Conservation (phyloP, 2,888 invertebrate genomes). For the Lasioglossum morio region DNA sequence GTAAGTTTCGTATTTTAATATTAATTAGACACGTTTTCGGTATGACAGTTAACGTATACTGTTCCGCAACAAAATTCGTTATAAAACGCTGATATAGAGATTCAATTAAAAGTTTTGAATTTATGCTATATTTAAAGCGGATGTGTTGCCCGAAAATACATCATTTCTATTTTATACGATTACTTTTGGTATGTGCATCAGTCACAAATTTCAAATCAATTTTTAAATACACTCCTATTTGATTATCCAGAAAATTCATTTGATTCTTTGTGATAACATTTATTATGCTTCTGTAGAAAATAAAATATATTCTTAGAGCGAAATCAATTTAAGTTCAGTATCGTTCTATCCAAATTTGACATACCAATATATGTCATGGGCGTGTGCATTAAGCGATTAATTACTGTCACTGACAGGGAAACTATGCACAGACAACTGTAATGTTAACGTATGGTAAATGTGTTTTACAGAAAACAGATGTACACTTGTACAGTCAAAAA, state of each 20-base stretch:
- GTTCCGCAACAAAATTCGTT: neutral
- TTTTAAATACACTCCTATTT: neutral
- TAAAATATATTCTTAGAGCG: neutral
- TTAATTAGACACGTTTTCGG: neutral
- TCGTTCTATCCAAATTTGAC: neutral
- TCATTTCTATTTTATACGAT: neutral
- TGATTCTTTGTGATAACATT: neutral
- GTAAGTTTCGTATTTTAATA: constrained; percentile 86
- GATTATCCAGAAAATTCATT: neutral
- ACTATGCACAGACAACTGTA: neutral
- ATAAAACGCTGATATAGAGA: neutral
- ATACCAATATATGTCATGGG: neutral
- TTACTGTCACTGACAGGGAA: neutral
- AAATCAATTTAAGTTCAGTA: neutral
- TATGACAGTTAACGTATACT: neutral
- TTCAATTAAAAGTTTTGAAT: neutral
- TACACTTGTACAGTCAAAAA: neutral
- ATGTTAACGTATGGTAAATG: neutral
- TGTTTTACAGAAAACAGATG: neutral
- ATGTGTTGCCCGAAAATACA: neutral
- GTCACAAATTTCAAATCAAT: neutral
- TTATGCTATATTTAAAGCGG: neutral
- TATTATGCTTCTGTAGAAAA: neutral
- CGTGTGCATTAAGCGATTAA: neutral
- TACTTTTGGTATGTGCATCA: neutral